Evolutionary conservation across 1,140 invertebrate genomes (phyloP), one percentile per base, ranked within the genome.

Genomic region (Luehdorfia chinensis): DNA sequence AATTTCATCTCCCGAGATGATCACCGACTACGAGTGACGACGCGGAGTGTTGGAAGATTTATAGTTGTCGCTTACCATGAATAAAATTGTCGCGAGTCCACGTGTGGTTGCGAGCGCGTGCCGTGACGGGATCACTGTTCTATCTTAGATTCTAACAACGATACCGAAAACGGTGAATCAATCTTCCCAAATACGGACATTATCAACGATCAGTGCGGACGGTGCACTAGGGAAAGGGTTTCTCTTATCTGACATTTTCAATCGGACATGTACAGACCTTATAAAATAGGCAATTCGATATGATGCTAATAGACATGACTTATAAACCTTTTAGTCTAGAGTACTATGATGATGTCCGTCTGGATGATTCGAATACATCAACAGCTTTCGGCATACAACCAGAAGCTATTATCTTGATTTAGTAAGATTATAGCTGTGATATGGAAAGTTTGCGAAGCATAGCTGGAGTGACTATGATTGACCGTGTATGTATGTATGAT

Each of bases 131-230:
- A 76, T 73, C 73, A 27, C 28, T 55, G 53, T 47, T 65, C 59
- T 65, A 71, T 78, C 68, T 72, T 25, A 74, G 75, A 77, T 74
- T 50, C 51, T 51, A 59, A 54, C 46, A 46, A 30, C 46, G 73
- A 80, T 80, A 76, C 48, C 53, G 33, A 51, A 43, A 53, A 55
- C 57, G 55, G 63, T 75, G 75, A 78, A 83, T 84, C 69, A 77
- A 84, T 84, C 67, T 77, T 71, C 58, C 50, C 49, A 50, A 56
- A 55, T 49, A 58, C 54, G 36, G 58, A 68, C 61, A 51, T 77
- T 79, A 83, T 83, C 77, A 59, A 7, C 28, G 39, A 78, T 84
- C 75, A 31, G 52, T 60, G 63, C 64, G 60, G 59, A 68, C 66
- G 52, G 36, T 15, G 7, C 21, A 8, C 46, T n/a, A 55, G 50